Evolutionary conservation across 2,797 vertebrate species (phyloP).

Genomic region (Sardinella longiceps): DNA sequence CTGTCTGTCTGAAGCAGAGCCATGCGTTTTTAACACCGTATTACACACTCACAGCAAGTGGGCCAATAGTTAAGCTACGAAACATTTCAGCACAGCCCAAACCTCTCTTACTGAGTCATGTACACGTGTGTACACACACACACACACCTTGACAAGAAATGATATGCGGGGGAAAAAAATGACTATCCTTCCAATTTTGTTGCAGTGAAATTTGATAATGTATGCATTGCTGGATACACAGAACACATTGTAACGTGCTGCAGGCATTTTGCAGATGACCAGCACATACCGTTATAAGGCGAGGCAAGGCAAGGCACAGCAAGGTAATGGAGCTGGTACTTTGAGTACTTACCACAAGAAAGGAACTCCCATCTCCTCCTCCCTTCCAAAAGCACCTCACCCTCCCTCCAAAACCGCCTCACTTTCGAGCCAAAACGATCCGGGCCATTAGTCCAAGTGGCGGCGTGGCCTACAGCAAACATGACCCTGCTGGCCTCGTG

Average conservation of each 20-base stretch:
- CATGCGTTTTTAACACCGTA: neutral
- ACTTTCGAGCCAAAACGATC: constrained; percentile 61
- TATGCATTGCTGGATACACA: too few species aligned
- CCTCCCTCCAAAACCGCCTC: constrained; percentile 64
- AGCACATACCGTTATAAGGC: too few species aligned
- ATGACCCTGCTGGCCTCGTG: constrained; percentile 39
- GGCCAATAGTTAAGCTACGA: neutral
- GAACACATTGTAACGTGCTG: too few species aligned
- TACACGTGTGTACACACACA: neutral
- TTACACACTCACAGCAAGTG: neutral
- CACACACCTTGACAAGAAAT: too few species aligned
- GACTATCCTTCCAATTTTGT: too few species aligned
- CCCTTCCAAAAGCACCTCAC: constrained; percentile 45
- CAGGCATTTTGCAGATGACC: too few species aligned
- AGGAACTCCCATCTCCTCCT: neutral
- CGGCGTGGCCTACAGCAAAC: constrained; percentile 43
- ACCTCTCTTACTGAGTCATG: neutral
- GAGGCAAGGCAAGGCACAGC: too few species aligned
- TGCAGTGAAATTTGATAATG: too few species aligned
- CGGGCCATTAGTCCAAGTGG: constrained; percentile 42
- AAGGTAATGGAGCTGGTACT: too few species aligned
- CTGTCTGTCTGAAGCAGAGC: neutral
- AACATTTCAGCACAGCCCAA: neutral
- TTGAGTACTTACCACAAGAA: neutral
- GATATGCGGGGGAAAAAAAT: too few species aligned